phyloP scores from a whole-genome alignment of 2,113 vertebrate species.

The Orcinus orca region DNA sequence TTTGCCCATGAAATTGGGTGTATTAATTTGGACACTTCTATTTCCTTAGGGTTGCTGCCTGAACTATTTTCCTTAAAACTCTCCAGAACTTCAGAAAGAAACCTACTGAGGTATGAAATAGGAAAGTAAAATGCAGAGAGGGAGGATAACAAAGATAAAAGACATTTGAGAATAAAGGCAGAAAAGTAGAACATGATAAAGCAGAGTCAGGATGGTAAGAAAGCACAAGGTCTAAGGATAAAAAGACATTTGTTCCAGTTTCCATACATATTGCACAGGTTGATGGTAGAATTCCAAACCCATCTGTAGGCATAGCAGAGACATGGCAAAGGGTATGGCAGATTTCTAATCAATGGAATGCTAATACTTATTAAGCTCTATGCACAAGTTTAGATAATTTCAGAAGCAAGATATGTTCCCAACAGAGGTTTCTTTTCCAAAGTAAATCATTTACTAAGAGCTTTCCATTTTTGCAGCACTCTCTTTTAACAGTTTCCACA shows the following conservation, averaged over 20 bases:
- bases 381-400: not conserved
- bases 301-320: not conserved
- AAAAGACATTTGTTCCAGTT: conserved; percentile 10
- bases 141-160: conserved; percentile 44
- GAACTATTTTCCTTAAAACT: conserved; percentile 34
- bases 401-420: not conserved
- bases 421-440: not conserved
- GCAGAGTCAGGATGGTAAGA: not conserved
- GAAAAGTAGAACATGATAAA: conserved; percentile 41
- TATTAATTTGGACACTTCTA: conserved; percentile 50
- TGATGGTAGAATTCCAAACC: conserved; percentile 2
- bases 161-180: conserved; percentile 49
- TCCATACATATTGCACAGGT: not conserved
- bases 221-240: not conserved
- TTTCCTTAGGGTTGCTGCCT: conserved; percentile 43
- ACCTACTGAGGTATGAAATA: conserved; percentile 41
- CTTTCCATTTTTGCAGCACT: conserved; percentile 41
- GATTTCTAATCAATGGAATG: conserved; percentile 21
- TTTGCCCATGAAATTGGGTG: not conserved
- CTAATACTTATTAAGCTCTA: not conserved
- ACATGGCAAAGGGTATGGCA: not conserved
- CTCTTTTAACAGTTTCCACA: conserved; percentile 51
- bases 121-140: conserved; percentile 56
- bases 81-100: conserved; percentile 33
- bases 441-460: conserved; percentile 33